Evolutionary conservation across 2,888 invertebrate genomes (phyloP).

Genomic region (Drosophila helvetica): DNA sequence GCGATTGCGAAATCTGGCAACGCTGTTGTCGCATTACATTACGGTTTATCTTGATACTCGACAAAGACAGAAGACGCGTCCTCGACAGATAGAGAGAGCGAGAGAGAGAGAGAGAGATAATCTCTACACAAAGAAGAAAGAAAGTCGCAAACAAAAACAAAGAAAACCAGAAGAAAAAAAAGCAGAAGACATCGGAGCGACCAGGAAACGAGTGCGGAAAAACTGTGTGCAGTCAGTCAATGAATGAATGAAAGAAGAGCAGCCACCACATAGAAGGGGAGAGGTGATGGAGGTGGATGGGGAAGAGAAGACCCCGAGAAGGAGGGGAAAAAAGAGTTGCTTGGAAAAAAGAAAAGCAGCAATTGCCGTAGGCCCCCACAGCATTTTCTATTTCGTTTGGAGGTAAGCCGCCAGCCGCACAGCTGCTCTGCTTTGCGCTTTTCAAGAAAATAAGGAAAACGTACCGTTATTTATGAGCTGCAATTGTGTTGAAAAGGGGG

Average conservation of each 20-base stretch:
- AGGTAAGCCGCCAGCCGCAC: conserved; percentile 6
- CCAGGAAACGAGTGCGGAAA: conserved; percentile 58
- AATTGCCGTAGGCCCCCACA: conserved; percentile 15
- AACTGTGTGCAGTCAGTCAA: conserved; percentile 52
- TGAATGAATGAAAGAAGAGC: conserved; percentile 46
- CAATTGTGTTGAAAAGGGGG: conserved; percentile 9
- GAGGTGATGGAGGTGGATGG: not conserved
- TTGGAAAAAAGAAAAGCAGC: conserved; percentile 19
- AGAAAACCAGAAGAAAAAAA: conserved; percentile 14
- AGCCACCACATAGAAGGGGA: not conserved
- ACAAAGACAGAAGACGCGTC: conserved; percentile 14
- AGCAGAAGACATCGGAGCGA: conserved; percentile 59
- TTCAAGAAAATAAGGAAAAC: conserved; percentile 54
- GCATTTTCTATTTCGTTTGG: conserved; percentile 43
- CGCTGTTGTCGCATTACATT: conserved; percentile 11
- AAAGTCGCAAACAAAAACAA: conserved; percentile 24
- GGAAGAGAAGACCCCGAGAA: conserved; percentile 1
- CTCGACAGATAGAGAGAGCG: conserved; percentile 36
- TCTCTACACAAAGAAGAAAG: conserved; percentile 27
- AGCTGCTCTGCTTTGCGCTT: conserved; percentile 12
- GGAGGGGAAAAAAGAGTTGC: conserved; percentile 28
- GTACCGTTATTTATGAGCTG: conserved; percentile 68
- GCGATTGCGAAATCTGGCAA: conserved; percentile 35
- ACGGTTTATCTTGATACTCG: conserved; percentile 32
- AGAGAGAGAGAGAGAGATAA: conserved; percentile 55